phyloP scores from a whole-genome alignment of 2,888 invertebrate genomes.

The Pyrochroa serraticornis region DNA sequence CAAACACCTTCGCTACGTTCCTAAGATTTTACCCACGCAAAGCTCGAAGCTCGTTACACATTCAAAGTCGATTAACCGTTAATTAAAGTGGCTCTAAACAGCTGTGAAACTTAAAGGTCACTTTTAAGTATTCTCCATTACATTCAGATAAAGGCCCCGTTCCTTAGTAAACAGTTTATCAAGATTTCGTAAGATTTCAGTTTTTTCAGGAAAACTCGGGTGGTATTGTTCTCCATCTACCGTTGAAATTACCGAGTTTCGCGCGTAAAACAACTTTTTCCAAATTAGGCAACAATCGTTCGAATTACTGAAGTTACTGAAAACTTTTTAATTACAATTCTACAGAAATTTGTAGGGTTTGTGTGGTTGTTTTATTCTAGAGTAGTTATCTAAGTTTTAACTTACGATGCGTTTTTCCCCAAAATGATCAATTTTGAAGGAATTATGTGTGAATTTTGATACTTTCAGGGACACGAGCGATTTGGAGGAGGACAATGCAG shows the following conservation, averaged over 20 bases:
- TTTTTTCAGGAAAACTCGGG: slow-evolving; percentile 12
- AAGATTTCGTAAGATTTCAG: slow-evolving; percentile 20
- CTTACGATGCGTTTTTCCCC: too few species aligned
- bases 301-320: too few species aligned
- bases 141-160: too few species aligned
- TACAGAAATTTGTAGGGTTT: too few species aligned
- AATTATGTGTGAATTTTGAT: too few species aligned
- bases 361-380: too few species aligned
- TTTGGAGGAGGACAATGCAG: slow-evolving; percentile 71
- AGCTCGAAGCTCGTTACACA: slow-evolving; percentile 20
- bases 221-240: slow-evolving; percentile 17
- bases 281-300: too few species aligned
- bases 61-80: slow-evolving; percentile 34
- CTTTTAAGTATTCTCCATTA: slow-evolving; percentile 33
- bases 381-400: too few species aligned
- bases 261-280: neutral
- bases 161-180: slow-evolving; percentile 16
- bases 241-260: slow-evolving; percentile 11
- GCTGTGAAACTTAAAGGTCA: slow-evolving; percentile 32
- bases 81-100: slow-evolving; percentile 27
- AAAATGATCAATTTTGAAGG: too few species aligned
- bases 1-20: slow-evolving; percentile 30
- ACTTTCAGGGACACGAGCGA: slow-evolving; percentile 61
- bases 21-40: slow-evolving; percentile 32
- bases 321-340: too few species aligned